A percentile compares a stretch with the other conserved stretches of the same genome.
phyloP scores from a whole-genome alignment of 2,888 invertebrate genomes.

The Ennomos erosarius region DNA sequence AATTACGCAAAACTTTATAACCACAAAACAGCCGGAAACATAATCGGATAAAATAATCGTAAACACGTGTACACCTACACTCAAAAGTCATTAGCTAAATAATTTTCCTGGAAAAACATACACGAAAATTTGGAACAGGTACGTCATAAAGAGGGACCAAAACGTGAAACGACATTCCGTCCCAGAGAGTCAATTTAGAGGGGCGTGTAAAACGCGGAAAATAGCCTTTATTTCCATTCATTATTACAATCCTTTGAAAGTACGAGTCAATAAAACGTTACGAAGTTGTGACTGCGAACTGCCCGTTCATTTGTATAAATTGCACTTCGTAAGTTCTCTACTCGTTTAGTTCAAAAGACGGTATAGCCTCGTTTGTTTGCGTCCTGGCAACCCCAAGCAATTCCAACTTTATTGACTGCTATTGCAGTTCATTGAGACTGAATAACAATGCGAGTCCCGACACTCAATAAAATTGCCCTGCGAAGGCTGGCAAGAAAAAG shows the following conservation, averaged over 20 bases:
- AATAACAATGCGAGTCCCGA: conserved; percentile 55
- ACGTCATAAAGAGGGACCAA: conserved; percentile 49
- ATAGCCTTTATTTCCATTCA: conserved; percentile 33
- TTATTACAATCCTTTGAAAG: conserved; percentile 27
- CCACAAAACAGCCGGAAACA: conserved; percentile 28
- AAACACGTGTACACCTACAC: conserved; percentile 1
- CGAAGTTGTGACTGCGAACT: conserved; percentile 13
- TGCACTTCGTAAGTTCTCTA: conserved; percentile 15
- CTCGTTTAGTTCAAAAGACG: conserved; percentile 8
- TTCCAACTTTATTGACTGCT: conserved; percentile 51
- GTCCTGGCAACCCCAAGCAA: conserved; percentile 16
- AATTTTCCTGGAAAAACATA: conserved; percentile 26
- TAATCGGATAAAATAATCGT: not conserved
- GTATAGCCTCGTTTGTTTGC: conserved; percentile 1
- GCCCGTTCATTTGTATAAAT: conserved; percentile 20
- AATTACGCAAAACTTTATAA: conserved; percentile 39
- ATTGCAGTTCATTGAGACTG: conserved; percentile 55
- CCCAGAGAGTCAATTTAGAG: conserved; percentile 41
- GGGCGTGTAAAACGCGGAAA: conserved; percentile 36
- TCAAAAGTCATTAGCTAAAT: conserved; percentile 3
- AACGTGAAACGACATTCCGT: conserved; percentile 47
- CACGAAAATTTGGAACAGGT: conserved; percentile 44
- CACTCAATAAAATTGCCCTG: conserved; percentile 63
- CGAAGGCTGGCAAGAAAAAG: conserved; percentile 61
- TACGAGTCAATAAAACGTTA: conserved; percentile 22